Evolutionary conservation across 2,888 invertebrate genomes (phyloP).

Genomic region (Dryobotodes eremita): DNA sequence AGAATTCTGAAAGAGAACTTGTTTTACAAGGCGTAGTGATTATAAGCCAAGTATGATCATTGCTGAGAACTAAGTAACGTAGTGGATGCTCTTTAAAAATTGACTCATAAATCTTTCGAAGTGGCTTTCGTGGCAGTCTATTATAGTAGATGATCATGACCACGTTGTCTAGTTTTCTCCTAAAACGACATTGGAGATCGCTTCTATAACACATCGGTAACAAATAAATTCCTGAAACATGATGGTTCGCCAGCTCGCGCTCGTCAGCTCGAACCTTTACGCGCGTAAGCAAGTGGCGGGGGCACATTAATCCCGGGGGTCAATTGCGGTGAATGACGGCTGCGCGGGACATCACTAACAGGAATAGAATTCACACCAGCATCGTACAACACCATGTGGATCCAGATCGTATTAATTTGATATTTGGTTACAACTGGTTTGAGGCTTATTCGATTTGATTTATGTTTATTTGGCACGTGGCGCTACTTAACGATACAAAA

Average conservation of each 20-base stretch:
- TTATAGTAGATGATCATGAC: too few species aligned
- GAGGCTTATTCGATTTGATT: conserved; percentile 15
- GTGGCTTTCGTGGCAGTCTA: too few species aligned
- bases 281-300: conserved; percentile 57
- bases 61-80: too few species aligned
- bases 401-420: conserved; percentile 32
- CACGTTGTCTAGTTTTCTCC: too few species aligned
- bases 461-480: conserved; percentile 8
- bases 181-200: too few species aligned
- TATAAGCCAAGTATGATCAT: too few species aligned
- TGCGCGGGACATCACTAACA: conserved; percentile 54
- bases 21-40: too few species aligned
- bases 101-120: too few species aligned
- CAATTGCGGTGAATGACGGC: conserved; percentile 55
- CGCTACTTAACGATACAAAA: neutral
- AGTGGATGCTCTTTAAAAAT: too few species aligned
- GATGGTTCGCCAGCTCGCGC: neutral
- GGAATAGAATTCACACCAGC: conserved; percentile 53
- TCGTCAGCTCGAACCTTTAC: conserved; percentile 21
- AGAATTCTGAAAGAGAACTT: too few species aligned
- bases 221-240: too few species aligned
- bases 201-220: too few species aligned
- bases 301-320: conserved; percentile 59
- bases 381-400: conserved; percentile 24
- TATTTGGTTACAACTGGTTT: conserved; percentile 34